phyloP scores from a whole-genome alignment of 2,888 invertebrate genomes.

The Drosophila austrosaltans region DNA sequence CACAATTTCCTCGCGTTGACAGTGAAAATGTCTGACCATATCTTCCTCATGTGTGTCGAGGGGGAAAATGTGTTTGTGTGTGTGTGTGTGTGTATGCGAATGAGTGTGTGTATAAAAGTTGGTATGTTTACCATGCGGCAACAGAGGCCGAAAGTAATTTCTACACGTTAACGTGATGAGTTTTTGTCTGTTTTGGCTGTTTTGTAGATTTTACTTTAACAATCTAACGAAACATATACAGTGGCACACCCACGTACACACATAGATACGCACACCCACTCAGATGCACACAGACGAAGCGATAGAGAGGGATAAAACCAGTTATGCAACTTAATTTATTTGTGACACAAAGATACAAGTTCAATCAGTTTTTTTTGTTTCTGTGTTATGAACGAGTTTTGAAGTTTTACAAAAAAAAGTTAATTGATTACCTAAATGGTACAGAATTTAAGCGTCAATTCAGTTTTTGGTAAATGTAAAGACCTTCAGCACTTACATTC shows the following conservation, averaged over 20 bases:
- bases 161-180: conserved; percentile 62
- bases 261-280: background rate
- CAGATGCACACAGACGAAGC: background rate
- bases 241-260: conserved; percentile 14
- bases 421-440: background rate
- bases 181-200: conserved; percentile 54
- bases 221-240: conserved; percentile 9
- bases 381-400: conserved; percentile 11
- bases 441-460: background rate
- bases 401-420: background rate
- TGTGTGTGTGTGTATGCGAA: conserved; percentile 16
- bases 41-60: conserved; percentile 10
- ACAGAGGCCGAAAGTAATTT: conserved; percentile 36
- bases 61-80: background rate
- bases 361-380: conserved; percentile 22
- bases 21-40: conserved; percentile 58
- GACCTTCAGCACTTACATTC: background rate
- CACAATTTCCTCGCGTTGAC: conserved; percentile 50
- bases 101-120: conserved; percentile 24
- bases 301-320: conserved; percentile 5
- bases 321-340: conserved; percentile 57
- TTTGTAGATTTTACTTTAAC: conserved; percentile 47
- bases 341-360: conserved; percentile 28
- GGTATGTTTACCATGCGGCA: conserved; percentile 44
- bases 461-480: background rate